Evolutionary conservation across 2,888 invertebrate genomes (phyloP), one percentile per base, ranked within the genome.

Genomic region (Syrista parreyssii): DNA sequence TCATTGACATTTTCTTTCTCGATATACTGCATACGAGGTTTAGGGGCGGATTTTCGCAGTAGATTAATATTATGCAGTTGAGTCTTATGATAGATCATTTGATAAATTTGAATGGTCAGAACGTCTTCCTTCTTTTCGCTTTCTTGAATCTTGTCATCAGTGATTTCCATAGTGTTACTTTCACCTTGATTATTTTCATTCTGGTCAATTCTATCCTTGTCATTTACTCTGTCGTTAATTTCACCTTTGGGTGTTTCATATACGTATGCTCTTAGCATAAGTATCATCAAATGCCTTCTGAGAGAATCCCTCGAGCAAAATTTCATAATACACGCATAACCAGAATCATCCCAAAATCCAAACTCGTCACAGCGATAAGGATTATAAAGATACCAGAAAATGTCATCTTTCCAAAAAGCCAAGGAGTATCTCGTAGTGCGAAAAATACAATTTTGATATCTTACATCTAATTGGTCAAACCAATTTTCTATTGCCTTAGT

Each of bases 341-440:
- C 90, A 0, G 73, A 4, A 73, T 90, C 84, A 74, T 86, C 40
- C 88, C 88, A 90, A 12, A 87, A 83, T 4, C 90, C 90, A 76
- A 84, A 87, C 55, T 87, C 75, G 79, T 90, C 85, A 82, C 90
- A 90, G 0, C 89, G 85, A 69, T 89, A 90, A 0, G 90, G 90
- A 79, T 89, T 90, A 78, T 88, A 90, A 1, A 89, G 76, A 32
- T 89, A 90, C 90, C 90, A 90, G 79, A 89, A 90, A 1, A 78
- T 74, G 0, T 84, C 89, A 36, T 90, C 90, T 3, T 84, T 82
- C 90, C 90, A 90, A 68, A 89, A 89, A 0, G 90, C 89, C 3
- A 90, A 32, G 0, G 84, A 85, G 79, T 87, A 90, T 77, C 86
- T 85, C 0, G 78, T 69, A 1, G 89, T 89, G 36, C 88, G 87